Evolutionary conservation across 30 jellyfish, hydroid and myxozoan genomes (phyloP).

Genomic region (Pseudorhiza aurosa): DNA sequence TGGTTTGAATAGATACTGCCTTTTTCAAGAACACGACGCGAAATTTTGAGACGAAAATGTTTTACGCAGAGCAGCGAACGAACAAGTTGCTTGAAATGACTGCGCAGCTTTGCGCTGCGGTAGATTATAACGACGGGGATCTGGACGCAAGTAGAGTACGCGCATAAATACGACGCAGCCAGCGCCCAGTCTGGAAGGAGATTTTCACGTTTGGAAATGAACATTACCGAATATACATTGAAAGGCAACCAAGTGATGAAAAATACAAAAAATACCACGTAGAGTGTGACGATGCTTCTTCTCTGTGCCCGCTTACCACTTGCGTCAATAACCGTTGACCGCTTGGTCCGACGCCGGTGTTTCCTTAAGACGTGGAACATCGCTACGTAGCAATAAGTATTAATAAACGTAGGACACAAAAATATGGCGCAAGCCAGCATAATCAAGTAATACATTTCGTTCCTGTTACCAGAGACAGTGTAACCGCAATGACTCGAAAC

Average conservation of each 20-base stretch:
- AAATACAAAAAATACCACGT: slow-evolving; percentile 47
- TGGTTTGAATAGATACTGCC: neutral
- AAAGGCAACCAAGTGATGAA: slow-evolving; percentile 85
- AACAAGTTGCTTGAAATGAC: neutral
- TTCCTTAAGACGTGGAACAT: slow-evolving; percentile 54
- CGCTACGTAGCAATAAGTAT: slow-evolving; percentile 18
- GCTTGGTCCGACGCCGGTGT: slow-evolving; percentile 56
- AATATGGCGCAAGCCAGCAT: slow-evolving; percentile 46
- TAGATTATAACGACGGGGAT: slow-evolving; percentile 63
- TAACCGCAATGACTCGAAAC: slow-evolving; percentile 74
- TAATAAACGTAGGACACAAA: slow-evolving; percentile 68
- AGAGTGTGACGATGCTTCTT: slow-evolving; percentile 60
- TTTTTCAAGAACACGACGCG: neutral
- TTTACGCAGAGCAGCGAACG: neutral
- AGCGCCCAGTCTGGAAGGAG: slow-evolving; percentile 46
- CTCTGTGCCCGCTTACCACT: slow-evolving; percentile 53
- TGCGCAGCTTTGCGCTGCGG: slow-evolving; percentile 58
- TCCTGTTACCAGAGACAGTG: slow-evolving; percentile 2
- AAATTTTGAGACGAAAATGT: neutral
- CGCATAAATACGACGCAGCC: slow-evolving; percentile 60
- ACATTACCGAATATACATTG: slow-evolving; percentile 59
- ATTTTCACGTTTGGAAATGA: slow-evolving; percentile 38
- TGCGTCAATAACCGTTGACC: slow-evolving; percentile 43
- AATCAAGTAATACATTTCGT: slow-evolving; percentile 21
- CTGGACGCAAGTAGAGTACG: slow-evolving; percentile 73